Evolutionary conservation across 2,797 vertebrate genomes (phyloP).

Genomic region (Leucoraja ocellata): DNA sequence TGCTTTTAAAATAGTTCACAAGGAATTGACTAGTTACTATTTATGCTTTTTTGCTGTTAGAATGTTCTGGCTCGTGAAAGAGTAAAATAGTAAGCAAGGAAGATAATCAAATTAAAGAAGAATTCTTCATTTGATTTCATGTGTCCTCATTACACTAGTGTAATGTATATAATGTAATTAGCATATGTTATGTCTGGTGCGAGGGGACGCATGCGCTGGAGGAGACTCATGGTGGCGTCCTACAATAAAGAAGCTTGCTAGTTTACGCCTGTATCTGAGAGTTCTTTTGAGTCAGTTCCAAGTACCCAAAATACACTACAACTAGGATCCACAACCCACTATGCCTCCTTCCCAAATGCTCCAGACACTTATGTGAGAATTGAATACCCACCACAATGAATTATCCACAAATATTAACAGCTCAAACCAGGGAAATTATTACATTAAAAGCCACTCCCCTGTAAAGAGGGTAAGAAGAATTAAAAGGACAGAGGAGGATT

Average conservation of each 20-base stretch:
- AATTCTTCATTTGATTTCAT: neutral
- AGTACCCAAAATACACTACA: no score
- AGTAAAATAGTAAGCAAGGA: neutral
- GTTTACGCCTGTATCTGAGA: no score
- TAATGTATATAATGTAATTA: no score
- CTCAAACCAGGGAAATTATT: neutral
- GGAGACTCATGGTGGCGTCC: no score
- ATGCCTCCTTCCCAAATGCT: no score
- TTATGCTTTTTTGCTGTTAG: neutral
- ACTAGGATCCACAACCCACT: no score
- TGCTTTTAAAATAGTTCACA: constrained; percentile 51
- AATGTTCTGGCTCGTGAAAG: neutral
- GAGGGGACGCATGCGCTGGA: no score
- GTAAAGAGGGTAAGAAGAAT: neutral
- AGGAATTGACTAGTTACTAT: neutral
- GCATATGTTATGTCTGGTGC: no score
- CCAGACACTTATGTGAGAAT: neutral
- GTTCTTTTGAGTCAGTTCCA: no score
- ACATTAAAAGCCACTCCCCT: neutral
- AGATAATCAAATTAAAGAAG: neutral
- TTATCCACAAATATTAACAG: neutral
- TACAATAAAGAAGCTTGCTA: no score
- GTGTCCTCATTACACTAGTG: neutral
- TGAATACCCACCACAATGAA: neutral
- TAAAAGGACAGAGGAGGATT: neutral